Base-by-base conservation (phyloP, 2,888 invertebrate genomes). In the Endomychus coccineus region DNA sequence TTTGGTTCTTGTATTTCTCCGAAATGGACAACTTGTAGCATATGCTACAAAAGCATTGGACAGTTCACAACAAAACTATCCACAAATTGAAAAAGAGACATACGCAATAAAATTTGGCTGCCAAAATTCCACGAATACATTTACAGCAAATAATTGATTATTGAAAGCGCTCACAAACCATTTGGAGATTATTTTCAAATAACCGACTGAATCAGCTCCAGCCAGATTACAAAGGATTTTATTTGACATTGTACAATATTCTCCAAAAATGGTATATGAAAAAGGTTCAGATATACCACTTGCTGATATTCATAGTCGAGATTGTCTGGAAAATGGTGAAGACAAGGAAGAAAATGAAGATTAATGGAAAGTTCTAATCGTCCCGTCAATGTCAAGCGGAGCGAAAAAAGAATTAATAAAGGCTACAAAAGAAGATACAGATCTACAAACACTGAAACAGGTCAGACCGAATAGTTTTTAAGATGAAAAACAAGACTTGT, bases 71-170 rank as follows among this genome's bases (percentile, higher is more conserved):
- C 24, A 33, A 5, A 33, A 33, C 14, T 33, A 33, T 25, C 24
- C 24, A 6, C 33, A 33, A 25, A 33, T 33, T 29, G 28, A 33
- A 33, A 33, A 33, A 25, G 33, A 33, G 27, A 15, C 25, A 14
- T 4, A 29, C 4, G 28, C 33, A 5, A 33, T 33, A 25, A 9
- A 11, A 15, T 33, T 33, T 25, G 33, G 24, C 9, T 33, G 28
- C n/a, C n/a, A n/a, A n/a, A n/a, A n/a, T n/a, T n/a, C n/a, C n/a
- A n/a, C n/a, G n/a, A n/a, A n/a, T 12, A 22, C 4, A 19, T 11
- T 11, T n/a, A 27, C 14, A 14, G 12, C 14, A 27, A 27, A 27
- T 12, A 27, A 27, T 13, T 27, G 15, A 27, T 14, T n/a, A n/a
- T n/a, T n/a, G n/a, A n/a, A n/a, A n/a, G n/a, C n/a, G n/a, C n/a